Base-by-base conservation (phyloP, 2,888 invertebrate genomes). In the Dynastes maya region DNA sequence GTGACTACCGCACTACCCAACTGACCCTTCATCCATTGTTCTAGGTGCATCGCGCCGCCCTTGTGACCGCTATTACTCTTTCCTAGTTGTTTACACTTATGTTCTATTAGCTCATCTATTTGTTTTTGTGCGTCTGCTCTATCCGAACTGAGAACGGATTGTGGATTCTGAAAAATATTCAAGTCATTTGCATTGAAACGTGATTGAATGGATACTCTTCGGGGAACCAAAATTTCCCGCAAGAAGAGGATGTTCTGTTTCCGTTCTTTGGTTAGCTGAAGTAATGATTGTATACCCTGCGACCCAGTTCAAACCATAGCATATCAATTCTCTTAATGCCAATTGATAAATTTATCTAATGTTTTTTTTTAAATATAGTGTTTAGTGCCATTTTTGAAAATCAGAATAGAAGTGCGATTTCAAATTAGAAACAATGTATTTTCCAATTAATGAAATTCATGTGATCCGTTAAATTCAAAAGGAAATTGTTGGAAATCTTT, bases 11-110 rank as follows among this genome's bases (percentile, higher is more conserved):
- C 22, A 22, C 55, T 90, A 81, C 94, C 94, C 71, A 95, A 90
- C 80, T 95, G 92, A 3, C 94, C 93, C 79, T 94, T 94, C 94
- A 95, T 95, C 95, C 95, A 95, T 84, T 94, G 92, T 81, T 95
- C 94, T 82, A 95, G 89, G 84, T 95, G 95, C 70, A 94, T 87
- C 0, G 94, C 94, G 77, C 94, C 94, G 16, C 94, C 94, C 86
- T 92, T 93, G 84, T 93, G 92, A 55, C 91, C 90, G 70, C 92
- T 91, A 82, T 91, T 91, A 71, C 90, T 90, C 86, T 92, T 92
- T 81, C 91, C 92, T 80, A 93, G 88, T 80, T 91, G 91, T 82
- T 92, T 91, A 86, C 92, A 93, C 84, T 92, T 92, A 86, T 92
- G 91, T 85, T 92, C 92, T 82, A 92, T 92, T 80, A 92, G 86